Evolutionary conservation across 2,888 invertebrate genomes (phyloP).

Genomic region (Cataglyphis albicans): DNA sequence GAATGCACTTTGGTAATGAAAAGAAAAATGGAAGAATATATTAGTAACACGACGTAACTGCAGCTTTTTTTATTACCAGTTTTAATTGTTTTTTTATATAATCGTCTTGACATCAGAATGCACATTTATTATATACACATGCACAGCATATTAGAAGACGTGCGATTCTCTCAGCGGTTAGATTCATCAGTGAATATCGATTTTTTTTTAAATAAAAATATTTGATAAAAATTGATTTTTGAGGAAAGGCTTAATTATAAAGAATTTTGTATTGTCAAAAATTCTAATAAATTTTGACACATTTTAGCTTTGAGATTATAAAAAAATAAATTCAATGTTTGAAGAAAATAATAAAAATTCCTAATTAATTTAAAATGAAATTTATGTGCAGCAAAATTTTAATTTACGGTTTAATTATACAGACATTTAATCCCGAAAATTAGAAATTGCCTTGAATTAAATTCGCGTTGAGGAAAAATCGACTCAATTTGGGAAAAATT

Average conservation of each 20-base stretch:
- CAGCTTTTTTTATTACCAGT: neutral
- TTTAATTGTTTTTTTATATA: neutral
- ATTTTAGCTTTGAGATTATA: neutral
- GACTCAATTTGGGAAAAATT: constrained; percentile 6
- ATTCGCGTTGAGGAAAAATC: neutral
- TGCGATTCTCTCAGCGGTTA: neutral
- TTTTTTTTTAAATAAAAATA: constrained; percentile 9
- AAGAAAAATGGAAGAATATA: neutral
- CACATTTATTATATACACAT: constrained; percentile 8
- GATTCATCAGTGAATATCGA: neutral
- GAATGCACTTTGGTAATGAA: neutral
- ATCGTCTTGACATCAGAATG: constrained; percentile 15
- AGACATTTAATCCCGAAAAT: neutral
- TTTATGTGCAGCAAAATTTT: neutral
- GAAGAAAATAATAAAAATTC: neutral
- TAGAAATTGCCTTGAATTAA: neutral
- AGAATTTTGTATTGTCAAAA: neutral
- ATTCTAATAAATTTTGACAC: neutral
- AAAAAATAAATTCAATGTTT: neutral
- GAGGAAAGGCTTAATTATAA: neutral
- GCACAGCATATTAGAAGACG: constrained; percentile 12
- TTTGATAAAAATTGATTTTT: neutral
- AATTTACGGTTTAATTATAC: neutral
- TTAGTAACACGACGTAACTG: neutral
- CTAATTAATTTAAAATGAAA: neutral